These are phyloP conservation scores for Oostethus manadensis DNA, from an alignment of 2,113 vertebrate species.

Conservation along the genomic window DNA sequence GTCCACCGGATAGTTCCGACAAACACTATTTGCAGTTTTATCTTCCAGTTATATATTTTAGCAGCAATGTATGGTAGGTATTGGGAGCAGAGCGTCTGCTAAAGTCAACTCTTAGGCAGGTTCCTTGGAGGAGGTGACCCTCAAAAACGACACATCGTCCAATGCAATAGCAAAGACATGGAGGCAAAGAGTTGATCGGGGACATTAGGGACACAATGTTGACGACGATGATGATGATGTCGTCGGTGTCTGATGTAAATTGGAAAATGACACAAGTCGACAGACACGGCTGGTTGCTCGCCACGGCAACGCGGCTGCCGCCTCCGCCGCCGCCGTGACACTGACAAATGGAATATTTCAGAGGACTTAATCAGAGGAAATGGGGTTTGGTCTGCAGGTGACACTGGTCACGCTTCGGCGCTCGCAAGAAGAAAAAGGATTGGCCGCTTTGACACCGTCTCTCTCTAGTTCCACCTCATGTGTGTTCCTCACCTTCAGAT, in stretches of 20 bases:
- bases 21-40: no score
- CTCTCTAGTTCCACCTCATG: slow-evolving; percentile 29
- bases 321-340: slow-evolving; percentile 77
- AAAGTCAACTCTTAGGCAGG: not conserved
- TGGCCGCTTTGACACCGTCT: slow-evolving; percentile 56
- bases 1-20: no score
- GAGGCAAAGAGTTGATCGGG: slow-evolving; percentile 50
- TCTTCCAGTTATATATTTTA: no score
- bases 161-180: not conserved
- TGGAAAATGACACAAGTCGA: slow-evolving; percentile 86
- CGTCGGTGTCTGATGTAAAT: slow-evolving; percentile 86
- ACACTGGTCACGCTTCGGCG: slow-evolving; percentile 82
- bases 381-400: slow-evolving; percentile 88
- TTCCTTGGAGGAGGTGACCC: not conserved
- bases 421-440: slow-evolving; percentile 86
- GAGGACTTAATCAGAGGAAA: slow-evolving; percentile 94
- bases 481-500: slow-evolving; percentile 4
- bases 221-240: slow-evolving; percentile 55
- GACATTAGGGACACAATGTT: slow-evolving; percentile 76
- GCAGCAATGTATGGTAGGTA: no score
- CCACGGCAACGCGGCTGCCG: slow-evolving; percentile 63
- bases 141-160: not conserved
- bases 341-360: slow-evolving; percentile 95
- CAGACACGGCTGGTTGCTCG: slow-evolving; percentile 82
- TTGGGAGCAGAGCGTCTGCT: not conserved